Base-by-base conservation (phyloP, 2,888 invertebrate species). In the Portevinia maculata region DNA sequence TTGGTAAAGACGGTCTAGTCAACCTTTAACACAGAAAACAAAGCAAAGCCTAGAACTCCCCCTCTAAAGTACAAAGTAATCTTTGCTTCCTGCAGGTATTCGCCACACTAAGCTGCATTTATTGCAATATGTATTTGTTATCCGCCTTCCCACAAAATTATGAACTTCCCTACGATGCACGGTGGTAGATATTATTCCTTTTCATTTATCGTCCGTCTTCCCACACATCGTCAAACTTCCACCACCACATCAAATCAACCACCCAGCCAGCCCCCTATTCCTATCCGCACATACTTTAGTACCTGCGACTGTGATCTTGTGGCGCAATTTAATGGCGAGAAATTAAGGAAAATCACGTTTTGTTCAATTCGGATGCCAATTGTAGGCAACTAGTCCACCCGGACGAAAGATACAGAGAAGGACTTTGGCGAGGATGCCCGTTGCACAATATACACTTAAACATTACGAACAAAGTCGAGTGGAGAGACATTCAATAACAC, bases 341-440 rank as follows among this genome's bases (percentile, higher is more conserved):
- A 69, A 79, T 79, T 74, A 69, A 79, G 69, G 60, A 37, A 75
- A 79, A 75, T 74, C 79, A 79, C 55, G 79, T 62, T 57, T 46
- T 41, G 52, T 60, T 15, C 55, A 48, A 46, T 78, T 65, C 59
- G 59, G 53, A 71, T 78, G 70, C 67, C 62, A 60, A 34, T 64
- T 55, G 46, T 57, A 32, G 41, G 11, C 50, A 64, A 24, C 64
- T 8, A 7, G 0, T 21, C 4, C 9, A 11, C 17, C n/a, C 7
- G 3, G n/a, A 34, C n/a, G 11, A 24, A 0, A 34, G n/a, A 9
- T 8, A 53, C 19, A 11, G 15, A 59, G 21, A 37, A 28, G 17
- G 34, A 17, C 1, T 30, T 52, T 30, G 19, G 24, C 52, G 30
- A 48, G 53, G 28, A 53, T 55, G 73, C 67, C 60, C 73, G 65